Conservation (phyloP, 2,888 invertebrate genomes). For the Drosophila rubida region DNA sequence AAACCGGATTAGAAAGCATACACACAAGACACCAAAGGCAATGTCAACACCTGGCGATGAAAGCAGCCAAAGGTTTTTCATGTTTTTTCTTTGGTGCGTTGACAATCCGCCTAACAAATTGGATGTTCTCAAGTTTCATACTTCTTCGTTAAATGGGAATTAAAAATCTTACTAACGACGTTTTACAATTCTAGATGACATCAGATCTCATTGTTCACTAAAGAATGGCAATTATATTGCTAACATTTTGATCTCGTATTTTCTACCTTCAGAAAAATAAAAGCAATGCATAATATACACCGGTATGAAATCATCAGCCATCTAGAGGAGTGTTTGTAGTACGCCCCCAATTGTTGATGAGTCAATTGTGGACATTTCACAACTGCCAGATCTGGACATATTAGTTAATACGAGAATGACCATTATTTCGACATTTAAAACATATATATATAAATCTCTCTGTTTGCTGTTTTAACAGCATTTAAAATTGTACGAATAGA, state of each 20-base stretch:
- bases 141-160: slow-evolving; percentile 3
- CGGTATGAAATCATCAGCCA: slow-evolving; percentile 6
- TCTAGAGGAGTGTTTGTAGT: not conserved
- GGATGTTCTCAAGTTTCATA: slow-evolving; percentile 25
- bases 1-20: slow-evolving; percentile 65
- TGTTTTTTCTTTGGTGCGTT: not conserved
- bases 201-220: not conserved
- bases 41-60: slow-evolving; percentile 50
- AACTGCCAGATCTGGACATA: not conserved
- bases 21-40: slow-evolving; percentile 29
- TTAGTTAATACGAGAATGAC: not conserved
- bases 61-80: slow-evolving; percentile 27
- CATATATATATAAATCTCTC: too few relatives aligned
- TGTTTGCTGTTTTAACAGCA: too few relatives aligned
- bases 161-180: not conserved
- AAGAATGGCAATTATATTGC: not conserved
- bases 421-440: not conserved
- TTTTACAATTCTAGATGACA: slow-evolving; percentile 4
- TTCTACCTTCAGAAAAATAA: not conserved
- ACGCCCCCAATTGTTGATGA: slow-evolving; percentile 17
- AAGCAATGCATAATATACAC: not conserved
- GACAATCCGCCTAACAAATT: slow-evolving; percentile 14
- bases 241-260: not conserved
- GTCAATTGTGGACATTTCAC: not conserved
- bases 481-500: too few relatives aligned